These are phyloP conservation scores for Beaufortia kweichowensis DNA, from an alignment of 2,113 vertebrate genomes.

Conservation along the genomic window DNA sequence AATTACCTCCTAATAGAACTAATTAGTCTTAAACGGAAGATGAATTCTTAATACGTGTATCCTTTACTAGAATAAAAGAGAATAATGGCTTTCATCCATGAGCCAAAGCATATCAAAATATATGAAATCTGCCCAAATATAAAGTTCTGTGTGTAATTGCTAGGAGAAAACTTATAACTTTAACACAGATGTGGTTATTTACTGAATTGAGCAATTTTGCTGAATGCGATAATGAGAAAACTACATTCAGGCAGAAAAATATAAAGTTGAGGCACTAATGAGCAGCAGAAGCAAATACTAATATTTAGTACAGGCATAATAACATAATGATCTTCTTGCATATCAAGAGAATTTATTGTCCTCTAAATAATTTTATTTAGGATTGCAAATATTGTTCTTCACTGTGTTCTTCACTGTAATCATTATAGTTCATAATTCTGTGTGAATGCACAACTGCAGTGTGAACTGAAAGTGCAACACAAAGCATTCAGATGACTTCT, in stretches of 20 bases:
- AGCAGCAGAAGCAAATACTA: no score
- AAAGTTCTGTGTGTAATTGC: neutral
- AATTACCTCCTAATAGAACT: neutral
- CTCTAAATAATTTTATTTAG: no score
- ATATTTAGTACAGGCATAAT: no score
- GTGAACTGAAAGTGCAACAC: neutral
- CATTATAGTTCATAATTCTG: no score
- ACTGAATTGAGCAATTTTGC: neutral
- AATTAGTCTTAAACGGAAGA: constrained; percentile 6
- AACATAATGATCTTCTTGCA: no score
- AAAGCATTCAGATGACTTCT: neutral
- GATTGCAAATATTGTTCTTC: no score
- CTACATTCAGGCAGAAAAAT: no score
- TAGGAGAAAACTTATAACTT: neutral
- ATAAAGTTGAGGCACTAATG: no score
- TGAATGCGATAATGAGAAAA: no score
- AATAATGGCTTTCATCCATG: neutral
- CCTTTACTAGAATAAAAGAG: neutral
- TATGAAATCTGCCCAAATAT: neutral
- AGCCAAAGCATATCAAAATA: neutral
- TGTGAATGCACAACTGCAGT: neutral
- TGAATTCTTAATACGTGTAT: neutral
- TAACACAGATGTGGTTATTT: neutral
- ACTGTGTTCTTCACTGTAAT: no score
- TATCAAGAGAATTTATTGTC: no score